A percentile compares a stretch with the other conserved stretches of the same genome.
Evolutionary conservation across 2,888 invertebrate genomes (phyloP).

Genomic region (Ramazzottius varieornatus): DNA sequence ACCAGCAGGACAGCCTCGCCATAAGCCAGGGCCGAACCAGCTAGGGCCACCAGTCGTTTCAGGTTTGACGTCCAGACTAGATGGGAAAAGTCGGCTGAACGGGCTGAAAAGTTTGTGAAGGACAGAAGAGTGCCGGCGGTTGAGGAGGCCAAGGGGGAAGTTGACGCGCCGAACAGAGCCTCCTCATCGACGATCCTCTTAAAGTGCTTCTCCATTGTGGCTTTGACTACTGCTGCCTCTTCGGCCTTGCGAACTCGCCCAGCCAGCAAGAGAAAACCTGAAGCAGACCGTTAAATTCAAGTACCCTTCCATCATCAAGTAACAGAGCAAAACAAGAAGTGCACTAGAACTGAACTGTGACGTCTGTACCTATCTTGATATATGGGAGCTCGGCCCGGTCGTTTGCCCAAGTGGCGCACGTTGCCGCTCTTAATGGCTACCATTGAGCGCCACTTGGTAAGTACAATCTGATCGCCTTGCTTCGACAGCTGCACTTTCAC

Average conservation of each 20-base stretch:
- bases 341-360: no score
- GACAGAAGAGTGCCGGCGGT: constrained; percentile 12
- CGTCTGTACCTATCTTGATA: no score
- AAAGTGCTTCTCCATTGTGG: constrained; percentile 38
- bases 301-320: neutral
- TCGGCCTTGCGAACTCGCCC: constrained; percentile 61
- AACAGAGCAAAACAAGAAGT: constrained; percentile 6
- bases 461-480: no score
- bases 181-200: constrained; percentile 43
- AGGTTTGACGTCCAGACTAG: constrained; percentile 85
- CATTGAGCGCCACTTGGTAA: no score
- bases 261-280: constrained; percentile 61
- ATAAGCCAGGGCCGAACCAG: constrained; percentile 50
- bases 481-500: no score
- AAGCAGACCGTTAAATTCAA: constrained; percentile 8
- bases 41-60: constrained; percentile 37
- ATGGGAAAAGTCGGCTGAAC: constrained; percentile 34
- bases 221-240: constrained; percentile 51
- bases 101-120: neutral
- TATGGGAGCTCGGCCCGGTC: no score
- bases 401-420: no score
- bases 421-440: no score
- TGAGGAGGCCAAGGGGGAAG: neutral
- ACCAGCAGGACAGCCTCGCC: constrained; percentile 80
- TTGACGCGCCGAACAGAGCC: constrained; percentile 34